Base-by-base conservation (phyloP, 2,113 vertebrate species). In the Oncorhynchus mykiss region DNA sequence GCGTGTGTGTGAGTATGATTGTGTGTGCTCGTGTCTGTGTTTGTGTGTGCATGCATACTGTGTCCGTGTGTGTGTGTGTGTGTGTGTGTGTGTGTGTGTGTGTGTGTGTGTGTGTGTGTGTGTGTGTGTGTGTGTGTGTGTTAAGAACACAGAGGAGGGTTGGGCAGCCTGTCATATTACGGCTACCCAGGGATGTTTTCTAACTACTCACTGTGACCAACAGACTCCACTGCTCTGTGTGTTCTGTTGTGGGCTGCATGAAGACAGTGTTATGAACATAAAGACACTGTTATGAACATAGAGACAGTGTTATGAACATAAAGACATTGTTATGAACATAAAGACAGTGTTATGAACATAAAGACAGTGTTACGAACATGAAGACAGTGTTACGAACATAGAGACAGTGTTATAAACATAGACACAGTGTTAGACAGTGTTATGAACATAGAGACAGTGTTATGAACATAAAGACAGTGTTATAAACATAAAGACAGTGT, bases 181-280 rank as follows among this genome's bases (percentile, higher is more conserved):
- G 64, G 77, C 76, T 74, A 79, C 77, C 79, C 65, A 54, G 71
- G 84, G 89, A 86, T 93, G 86, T 92, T 93, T 91, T 84, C 76
- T 88, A 93, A 92, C 90, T 90, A 89, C 89, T 92, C 79, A 88
- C 91, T 83, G 67, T 92, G 92, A 93, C 93, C 91, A 91, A 85
- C 85, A 88, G 79, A 86, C 89, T 89, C 14, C 66, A 27, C 91
- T 85, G 84, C 86, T 88, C 87, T 88, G 84, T 91, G 85, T 88
- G 90, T 89, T 93, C 82, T 84, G 91, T 90, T 91, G 89, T 91
- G 86, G 82, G 31, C 86, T 87, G 84, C 84, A 91, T 89, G 93
- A 91, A 90, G 90, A 86, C 85, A 89, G 85, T 86, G 89, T 88
- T 92, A 89, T 9, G 39, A 9, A 39, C 39, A 39, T 9, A 39